Percentiles rank a stretch among this genome's conserved stretches.
Conservation (phyloP, 1,140 invertebrate genomes). For the Drosophila takahashii region DNA sequence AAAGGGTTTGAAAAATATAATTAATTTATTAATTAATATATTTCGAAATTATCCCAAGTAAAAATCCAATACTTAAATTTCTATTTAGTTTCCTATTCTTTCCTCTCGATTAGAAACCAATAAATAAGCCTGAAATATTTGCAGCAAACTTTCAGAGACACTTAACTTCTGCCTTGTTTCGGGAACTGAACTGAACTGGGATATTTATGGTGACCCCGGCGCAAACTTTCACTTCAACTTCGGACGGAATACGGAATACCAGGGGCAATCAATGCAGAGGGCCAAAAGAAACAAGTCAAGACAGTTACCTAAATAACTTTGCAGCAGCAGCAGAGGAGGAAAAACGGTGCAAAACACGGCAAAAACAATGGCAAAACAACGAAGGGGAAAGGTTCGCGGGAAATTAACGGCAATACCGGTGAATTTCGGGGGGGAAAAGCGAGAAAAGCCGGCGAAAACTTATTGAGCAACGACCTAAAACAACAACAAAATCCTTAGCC, state of each 20-base stretch:
- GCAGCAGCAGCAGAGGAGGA: slow-evolving; percentile 22
- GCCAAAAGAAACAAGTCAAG: slow-evolving; percentile 59
- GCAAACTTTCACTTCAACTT: slow-evolving; percentile 6
- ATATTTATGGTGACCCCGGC: slow-evolving; percentile 35
- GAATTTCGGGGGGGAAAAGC: background rate
- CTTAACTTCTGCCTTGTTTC: slow-evolving; percentile 17
- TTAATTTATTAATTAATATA: too few species aligned
- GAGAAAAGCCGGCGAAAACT: slow-evolving; percentile 13
- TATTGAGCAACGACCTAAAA: slow-evolving; percentile 63
- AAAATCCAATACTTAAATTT: too few species aligned
- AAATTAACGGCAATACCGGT: slow-evolving; percentile 37
- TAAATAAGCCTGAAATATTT: slow-evolving; percentile 46
- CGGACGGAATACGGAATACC: background rate
- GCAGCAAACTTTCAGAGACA: slow-evolving; percentile 37
- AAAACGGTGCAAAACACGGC: slow-evolving; percentile 7
- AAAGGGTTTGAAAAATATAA: background rate
- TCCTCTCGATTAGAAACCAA: slow-evolving; percentile 39
- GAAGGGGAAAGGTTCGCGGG: slow-evolving; percentile 7
- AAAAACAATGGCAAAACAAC: slow-evolving; percentile 29
- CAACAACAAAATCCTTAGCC: slow-evolving; percentile 49
- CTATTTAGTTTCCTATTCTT: background rate
- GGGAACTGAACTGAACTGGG: background rate
- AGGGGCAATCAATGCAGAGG: slow-evolving; percentile 55
- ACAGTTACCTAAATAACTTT: slow-evolving; percentile 71
- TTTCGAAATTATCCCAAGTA: background rate